These are phyloP conservation scores for Drosophila gunungcola DNA, from an alignment of 1,140 invertebrate species.

Conservation along the genomic window DNA sequence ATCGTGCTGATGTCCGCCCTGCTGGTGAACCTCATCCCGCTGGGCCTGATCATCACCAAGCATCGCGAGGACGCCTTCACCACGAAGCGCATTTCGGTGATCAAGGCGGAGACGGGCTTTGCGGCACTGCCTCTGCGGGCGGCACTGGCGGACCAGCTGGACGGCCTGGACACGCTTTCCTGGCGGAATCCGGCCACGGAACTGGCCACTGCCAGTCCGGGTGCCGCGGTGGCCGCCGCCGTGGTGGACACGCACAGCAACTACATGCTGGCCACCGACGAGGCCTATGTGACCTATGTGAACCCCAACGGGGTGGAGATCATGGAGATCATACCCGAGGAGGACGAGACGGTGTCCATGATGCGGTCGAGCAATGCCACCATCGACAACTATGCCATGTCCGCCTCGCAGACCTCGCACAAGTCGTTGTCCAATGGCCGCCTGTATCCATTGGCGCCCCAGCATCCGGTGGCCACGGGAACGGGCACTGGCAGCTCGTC, in stretches of 20 bases:
- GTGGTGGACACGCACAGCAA: constrained; percentile 73
- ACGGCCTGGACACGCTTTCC: constrained; percentile 68
- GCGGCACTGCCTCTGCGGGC: constrained; percentile 65
- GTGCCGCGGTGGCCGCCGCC: constrained; percentile 58
- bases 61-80: constrained; percentile 79
- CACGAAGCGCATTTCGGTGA: constrained; percentile 79
- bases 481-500: constrained; percentile 57
- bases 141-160: constrained; percentile 69
- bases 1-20: constrained; percentile 80
- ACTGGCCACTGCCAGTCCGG: constrained; percentile 12
- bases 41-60: constrained; percentile 80
- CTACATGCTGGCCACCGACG: constrained; percentile 80
- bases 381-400: constrained; percentile 75
- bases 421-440: constrained; percentile 73
- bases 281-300: constrained; percentile 79
- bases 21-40: constrained; percentile 78
- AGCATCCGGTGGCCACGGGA: constrained; percentile 7
- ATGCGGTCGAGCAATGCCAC: constrained; percentile 80
- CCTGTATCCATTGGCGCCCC: constrained; percentile 34
- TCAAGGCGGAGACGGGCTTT: constrained; percentile 73
- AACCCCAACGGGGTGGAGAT: constrained; percentile 84
- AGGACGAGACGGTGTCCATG: constrained; percentile 79
- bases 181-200: constrained; percentile 65
- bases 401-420: constrained; percentile 61
- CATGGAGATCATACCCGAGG: constrained; percentile 84